These are phyloP conservation scores for Drosophila quinaria DNA, from an alignment of 2,888 invertebrate species.

Conservation along the genomic window DNA sequence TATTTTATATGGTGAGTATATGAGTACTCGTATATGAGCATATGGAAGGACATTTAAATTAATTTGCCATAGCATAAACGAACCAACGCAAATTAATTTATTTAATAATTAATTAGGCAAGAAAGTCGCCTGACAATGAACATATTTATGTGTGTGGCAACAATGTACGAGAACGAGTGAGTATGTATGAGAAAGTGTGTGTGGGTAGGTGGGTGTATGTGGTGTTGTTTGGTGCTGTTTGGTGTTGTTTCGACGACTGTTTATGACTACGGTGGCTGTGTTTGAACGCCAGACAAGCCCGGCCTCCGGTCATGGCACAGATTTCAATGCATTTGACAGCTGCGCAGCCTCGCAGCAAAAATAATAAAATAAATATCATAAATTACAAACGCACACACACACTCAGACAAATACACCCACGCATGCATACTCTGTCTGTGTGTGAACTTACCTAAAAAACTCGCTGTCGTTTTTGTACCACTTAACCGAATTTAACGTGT, in stretches of 20 bases:
- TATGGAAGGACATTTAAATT: slow-evolving; percentile 76
- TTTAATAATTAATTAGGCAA: slow-evolving; percentile 80
- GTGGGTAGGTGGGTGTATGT: slow-evolving; percentile 26
- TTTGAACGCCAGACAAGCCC: slow-evolving; percentile 17
- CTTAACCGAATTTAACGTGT: slow-evolving; percentile 86
- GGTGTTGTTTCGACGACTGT: slow-evolving; percentile 7
- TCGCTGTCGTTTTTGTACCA: slow-evolving; percentile 86
- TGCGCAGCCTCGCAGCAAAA: slow-evolving; percentile 55
- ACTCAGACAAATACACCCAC: slow-evolving; percentile 18
- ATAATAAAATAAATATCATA: slow-evolving; percentile 68
- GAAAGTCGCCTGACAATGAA: slow-evolving; percentile 72
- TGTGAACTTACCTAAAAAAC: slow-evolving; percentile 86
- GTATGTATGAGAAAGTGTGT: slow-evolving; percentile 7
- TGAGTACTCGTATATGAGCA: neutral
- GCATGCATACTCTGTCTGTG: slow-evolving; percentile 2
- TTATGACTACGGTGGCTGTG: slow-evolving; percentile 13
- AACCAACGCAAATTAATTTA: slow-evolving; percentile 76
- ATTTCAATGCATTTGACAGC: slow-evolving; percentile 73
- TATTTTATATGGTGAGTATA: slow-evolving; percentile 33
- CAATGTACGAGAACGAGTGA: slow-evolving; percentile 5
- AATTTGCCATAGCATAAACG: slow-evolving; percentile 70
- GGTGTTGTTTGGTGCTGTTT: neutral
- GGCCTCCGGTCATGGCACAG: slow-evolving; percentile 52
- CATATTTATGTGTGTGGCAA: slow-evolving; percentile 65
- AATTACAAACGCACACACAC: slow-evolving; percentile 57